Evolutionary conservation across 2,888 invertebrate genomes (phyloP).

Genomic region (Parnassius apollo): DNA sequence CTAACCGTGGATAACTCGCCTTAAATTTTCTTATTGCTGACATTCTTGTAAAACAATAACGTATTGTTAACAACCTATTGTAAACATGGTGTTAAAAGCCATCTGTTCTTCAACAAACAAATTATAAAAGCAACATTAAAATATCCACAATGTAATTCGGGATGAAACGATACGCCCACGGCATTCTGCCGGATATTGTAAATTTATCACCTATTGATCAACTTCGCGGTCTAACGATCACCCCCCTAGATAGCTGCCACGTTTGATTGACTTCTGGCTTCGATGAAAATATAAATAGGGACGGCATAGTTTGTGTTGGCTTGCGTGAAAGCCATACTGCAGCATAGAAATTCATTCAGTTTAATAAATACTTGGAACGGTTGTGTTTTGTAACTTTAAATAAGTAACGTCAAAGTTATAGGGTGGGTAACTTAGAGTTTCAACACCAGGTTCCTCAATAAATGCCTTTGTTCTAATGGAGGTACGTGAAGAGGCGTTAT

Average conservation of each 20-base stretch:
- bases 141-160: conserved; percentile 10
- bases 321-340: no score
- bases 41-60: background rate
- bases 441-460: no score
- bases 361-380: no score
- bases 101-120: conserved; percentile 8
- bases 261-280: conserved; percentile 12
- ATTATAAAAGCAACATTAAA: conserved; percentile 18
- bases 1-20: no score
- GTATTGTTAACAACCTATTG: no score
- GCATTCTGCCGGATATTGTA: conserved; percentile 34
- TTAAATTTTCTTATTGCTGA: no score
- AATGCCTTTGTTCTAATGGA: no score
- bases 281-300: background rate
- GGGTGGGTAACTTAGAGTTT: no score
- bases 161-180: conserved; percentile 16
- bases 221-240: conserved; percentile 31
- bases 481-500: no score
- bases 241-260: conserved; percentile 6
- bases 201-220: conserved; percentile 33
- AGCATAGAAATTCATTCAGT: no score
- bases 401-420: no score
- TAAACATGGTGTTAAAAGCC: conserved; percentile 10
- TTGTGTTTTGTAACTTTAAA: no score
- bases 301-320: background rate